Base-by-base conservation (phyloP, 2,113 vertebrate species). In the Pogona vitticeps region DNA sequence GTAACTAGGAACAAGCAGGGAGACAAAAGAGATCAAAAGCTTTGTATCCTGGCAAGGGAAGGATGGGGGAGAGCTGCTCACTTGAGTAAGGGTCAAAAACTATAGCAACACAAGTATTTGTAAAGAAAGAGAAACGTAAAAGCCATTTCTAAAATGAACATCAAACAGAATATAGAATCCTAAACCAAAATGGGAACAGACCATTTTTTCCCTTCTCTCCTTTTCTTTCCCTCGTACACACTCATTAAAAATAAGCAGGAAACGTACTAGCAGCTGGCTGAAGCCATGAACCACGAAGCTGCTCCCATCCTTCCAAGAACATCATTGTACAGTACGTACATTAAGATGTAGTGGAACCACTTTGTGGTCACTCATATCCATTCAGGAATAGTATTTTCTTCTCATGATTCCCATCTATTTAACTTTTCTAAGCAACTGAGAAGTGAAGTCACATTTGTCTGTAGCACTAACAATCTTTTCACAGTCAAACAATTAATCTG, bases 21-120 rank as follows among this genome's bases (percentile, higher is more conserved):
- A 92, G 94, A 90, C 86, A 92, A 92, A 88, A 89, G 93, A 93
- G 93, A 95, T 91, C 93, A 94, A 88, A 94, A 93, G 92, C 92
- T 92, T 90, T 86, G 31, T 56, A 86, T 90, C 91, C 89, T 91
- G 63, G 83, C 88, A 90, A 84, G 80, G 86, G 31, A 46, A 8
- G 6, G n/a, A 9, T 80, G 82, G 68, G 56, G 31, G 9, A 78
- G 90, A 91, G 88, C 90, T 88, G 78, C 21, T 72, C 89, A 91
- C 78, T 92, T 94, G 67, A 93, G 86, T 79, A 72, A 61, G n/a
- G 70, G 88, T 42, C 65, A 82, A 82, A 94, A 92, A 84, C 92
- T 91, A 63, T 90, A 82, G 90, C 86, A 86, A 91, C 85, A 86
- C 89, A 93, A 90, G 70, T 83, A 85, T 92, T 83, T 92, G 88